Evolutionary conservation across 2,113 vertebrate species (phyloP), one percentile per base, ranked within the genome.

Genomic region (Clupea harengus): DNA sequence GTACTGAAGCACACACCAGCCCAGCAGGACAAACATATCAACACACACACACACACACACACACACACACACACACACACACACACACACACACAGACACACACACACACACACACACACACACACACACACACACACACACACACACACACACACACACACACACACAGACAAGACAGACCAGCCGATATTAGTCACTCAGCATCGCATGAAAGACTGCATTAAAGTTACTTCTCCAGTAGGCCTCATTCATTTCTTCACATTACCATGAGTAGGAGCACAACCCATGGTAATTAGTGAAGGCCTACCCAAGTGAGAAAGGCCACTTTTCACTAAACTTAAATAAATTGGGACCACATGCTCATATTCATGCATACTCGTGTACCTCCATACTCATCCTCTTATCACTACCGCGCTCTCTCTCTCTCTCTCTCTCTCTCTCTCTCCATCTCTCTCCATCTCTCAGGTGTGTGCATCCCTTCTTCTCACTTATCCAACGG

Each of bases 381-480:
- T 0, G 60, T 64, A 39, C 72, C 28, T 78, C 72, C 72, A 39
- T 78, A 78, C 25, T 17, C 39, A 39, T 39, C 11, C 32, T 32
- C 32, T 39, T 32, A 60, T 60, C 54, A 60, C 4, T 60, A 17
- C 18, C 1, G 0, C 52, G 18, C 15, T 54, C 67, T 32, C 67
- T 75, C 8, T 75, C 67, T 75, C 22, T 84, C 22, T 32, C n/a
- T 57, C 32, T 81, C 44, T 84, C 44, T 85, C 18, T n/a, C 39
- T 85, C 87, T 91, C 25, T 78, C 67, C 22, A 13, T 81, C 13
- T 82, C 32, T 83, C 45, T 85, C 15, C 25, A 39, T 85, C 87
- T 90, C n/a, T 78, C 87, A 95, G 95, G 92, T 15, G 88, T 93
- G 45, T 91, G 86, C 87, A 94, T 92, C 82, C 85, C 88, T 0